A percentile compares a stretch with the other conserved stretches of the same genome.
These are phyloP conservation scores for Barypeithes pellucidus DNA, from an alignment of 2,888 invertebrate species.

Conservation along the genomic window DNA sequence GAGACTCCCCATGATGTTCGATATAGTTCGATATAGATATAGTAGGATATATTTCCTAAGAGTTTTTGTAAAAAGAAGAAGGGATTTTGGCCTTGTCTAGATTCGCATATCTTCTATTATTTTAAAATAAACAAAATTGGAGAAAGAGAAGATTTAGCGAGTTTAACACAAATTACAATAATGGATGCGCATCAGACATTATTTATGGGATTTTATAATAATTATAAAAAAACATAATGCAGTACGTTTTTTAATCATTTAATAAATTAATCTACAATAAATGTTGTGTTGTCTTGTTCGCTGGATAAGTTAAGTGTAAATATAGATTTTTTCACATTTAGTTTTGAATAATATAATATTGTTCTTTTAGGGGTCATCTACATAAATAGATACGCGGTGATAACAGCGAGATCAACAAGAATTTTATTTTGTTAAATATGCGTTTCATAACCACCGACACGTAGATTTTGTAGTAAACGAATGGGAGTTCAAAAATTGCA, in stretches of 20 bases:
- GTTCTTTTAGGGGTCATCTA: slow-evolving; percentile 54
- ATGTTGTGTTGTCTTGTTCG: slow-evolving; percentile 49
- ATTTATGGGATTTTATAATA: neutral
- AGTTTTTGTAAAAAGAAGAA: too few relatives aligned
- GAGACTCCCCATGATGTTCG: too few relatives aligned
- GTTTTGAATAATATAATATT: slow-evolving; percentile 53
- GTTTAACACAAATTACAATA: neutral
- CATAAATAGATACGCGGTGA: slow-evolving; percentile 51
- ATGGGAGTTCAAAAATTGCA: neutral
- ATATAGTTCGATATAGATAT: too few relatives aligned
- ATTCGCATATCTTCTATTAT: too few relatives aligned
- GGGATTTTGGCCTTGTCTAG: too few relatives aligned
- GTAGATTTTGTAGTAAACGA: neutral
- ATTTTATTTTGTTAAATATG: slow-evolving; percentile 38
- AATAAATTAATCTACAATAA: slow-evolving; percentile 45
- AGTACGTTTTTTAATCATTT: slow-evolving; percentile 37
- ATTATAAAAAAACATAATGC: slow-evolving; percentile 9
- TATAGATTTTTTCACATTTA: slow-evolving; percentile 53
- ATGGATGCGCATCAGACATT: neutral
- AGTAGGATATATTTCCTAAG: too few relatives aligned
- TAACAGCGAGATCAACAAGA: slow-evolving; percentile 49
- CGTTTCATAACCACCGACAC: slow-evolving; percentile 33
- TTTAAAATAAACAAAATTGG: too few relatives aligned
- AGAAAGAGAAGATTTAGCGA: too few relatives aligned
- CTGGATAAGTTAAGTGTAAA: slow-evolving; percentile 50